phyloP scores from a whole-genome alignment of 2,888 invertebrate species.

The Mellilla xanthometata region DNA sequence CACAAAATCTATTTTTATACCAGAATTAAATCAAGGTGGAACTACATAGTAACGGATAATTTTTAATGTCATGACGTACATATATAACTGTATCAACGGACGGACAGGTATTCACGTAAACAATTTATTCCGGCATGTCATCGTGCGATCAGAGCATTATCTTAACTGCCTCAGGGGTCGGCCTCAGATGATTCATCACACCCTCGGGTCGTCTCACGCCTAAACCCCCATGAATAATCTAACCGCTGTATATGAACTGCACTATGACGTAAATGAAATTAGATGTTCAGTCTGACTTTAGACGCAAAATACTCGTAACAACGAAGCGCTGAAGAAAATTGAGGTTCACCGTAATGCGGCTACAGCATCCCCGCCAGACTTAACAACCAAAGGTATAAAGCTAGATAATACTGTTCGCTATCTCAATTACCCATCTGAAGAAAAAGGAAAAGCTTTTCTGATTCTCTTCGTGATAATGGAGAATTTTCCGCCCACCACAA shows the following conservation, averaged over 20 bases:
- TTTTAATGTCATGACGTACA: slow-evolving; percentile 10
- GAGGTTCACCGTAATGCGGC: background rate
- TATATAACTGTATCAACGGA: slow-evolving; percentile 25
- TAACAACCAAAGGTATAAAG: background rate
- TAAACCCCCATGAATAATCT: slow-evolving; percentile 49
- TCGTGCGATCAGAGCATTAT: slow-evolving; percentile 37
- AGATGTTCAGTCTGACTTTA: slow-evolving; percentile 2
- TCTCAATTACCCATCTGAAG: slow-evolving; percentile 4
- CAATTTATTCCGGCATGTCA: slow-evolving; percentile 35
- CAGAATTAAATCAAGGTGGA: too few relatives aligned
- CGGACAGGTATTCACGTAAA: slow-evolving; percentile 30
- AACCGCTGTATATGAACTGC: slow-evolving; percentile 11
- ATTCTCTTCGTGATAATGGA: slow-evolving; percentile 12
- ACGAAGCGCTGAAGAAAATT: background rate
- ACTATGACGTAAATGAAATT: slow-evolving; percentile 11
- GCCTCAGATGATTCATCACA: slow-evolving; percentile 53
- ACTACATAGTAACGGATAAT: too few relatives aligned
- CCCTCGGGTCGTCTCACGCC: slow-evolving; percentile 30
- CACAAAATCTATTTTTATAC: too few relatives aligned
- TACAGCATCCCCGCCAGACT: background rate
- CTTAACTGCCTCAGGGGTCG: slow-evolving; percentile 38
- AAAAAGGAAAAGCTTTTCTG: slow-evolving; percentile 5
- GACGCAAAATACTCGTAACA: slow-evolving; percentile 1
- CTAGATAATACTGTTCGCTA: slow-evolving; percentile 7
- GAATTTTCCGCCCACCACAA: background rate